phyloP scores from a whole-genome alignment of 2,113 vertebrate species.

The Tympanuchus pallidicinctus region DNA sequence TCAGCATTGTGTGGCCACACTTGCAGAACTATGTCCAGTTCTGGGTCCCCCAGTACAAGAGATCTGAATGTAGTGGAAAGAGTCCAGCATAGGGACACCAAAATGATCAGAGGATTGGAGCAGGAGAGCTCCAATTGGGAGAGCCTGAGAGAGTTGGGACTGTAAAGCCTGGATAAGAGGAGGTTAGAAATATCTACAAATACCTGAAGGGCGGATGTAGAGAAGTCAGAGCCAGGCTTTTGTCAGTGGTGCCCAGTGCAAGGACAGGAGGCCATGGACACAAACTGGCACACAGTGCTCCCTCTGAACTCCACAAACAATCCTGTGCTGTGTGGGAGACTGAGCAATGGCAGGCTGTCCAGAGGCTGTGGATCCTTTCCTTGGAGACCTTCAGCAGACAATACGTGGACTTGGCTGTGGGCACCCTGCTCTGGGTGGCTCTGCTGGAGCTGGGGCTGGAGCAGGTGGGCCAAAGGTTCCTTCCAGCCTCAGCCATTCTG shows the following conservation, averaged over 20 bases:
- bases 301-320: background rate
- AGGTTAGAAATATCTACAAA: background rate
- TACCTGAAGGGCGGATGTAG: background rate
- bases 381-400: background rate
- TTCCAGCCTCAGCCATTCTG: background rate
- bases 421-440: background rate
- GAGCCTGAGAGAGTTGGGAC: background rate
- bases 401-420: background rate
- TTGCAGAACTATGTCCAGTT: background rate
- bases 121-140: background rate
- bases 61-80: background rate
- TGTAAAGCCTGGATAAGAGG: background rate
- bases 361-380: background rate
- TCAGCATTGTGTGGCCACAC: background rate
- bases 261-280: background rate
- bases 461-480: background rate
- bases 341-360: background rate
- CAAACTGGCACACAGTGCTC: background rate
- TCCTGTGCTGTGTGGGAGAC: background rate
- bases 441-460: background rate
- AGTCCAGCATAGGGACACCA: background rate
- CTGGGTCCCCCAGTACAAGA: background rate
- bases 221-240: background rate
- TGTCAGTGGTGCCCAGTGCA: background rate
- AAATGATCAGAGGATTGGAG: background rate